A percentile compares a stretch with the other conserved stretches of the same genome.
These are phyloP conservation scores for Lithophane semibrunnea DNA, from an alignment of 2,888 invertebrate genomes.

Conservation along the genomic window DNA sequence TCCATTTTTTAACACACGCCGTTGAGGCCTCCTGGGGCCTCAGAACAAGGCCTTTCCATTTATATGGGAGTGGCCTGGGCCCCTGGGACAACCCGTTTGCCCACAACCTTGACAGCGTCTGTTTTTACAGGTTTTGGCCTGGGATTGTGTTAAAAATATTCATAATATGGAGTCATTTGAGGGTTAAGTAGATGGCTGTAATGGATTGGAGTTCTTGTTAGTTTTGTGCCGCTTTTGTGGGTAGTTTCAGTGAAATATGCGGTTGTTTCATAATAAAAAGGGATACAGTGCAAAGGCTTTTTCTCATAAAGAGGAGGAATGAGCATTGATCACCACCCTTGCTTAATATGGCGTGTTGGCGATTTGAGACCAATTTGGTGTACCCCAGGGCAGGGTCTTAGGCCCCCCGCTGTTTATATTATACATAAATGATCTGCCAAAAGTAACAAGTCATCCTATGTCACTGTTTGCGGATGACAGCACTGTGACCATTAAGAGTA, in stretches of 20 bases:
- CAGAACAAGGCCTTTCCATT: constrained; percentile 69
- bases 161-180: constrained; percentile 47
- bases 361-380: not conserved
- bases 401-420: too few relatives aligned
- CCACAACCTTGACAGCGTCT: constrained; percentile 54
- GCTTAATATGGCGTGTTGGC: not conserved
- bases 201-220: constrained; percentile 51
- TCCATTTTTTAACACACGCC: constrained; percentile 65
- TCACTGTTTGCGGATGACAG: too few relatives aligned
- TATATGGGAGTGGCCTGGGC: constrained; percentile 60
- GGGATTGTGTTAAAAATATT: constrained; percentile 60
- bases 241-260: constrained; percentile 14
- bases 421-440: too few relatives aligned
- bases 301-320: not conserved
- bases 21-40: constrained; percentile 41
- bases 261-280: not conserved
- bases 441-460: too few relatives aligned
- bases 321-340: not conserved
- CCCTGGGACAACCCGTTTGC: constrained; percentile 56
- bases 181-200: constrained; percentile 35
- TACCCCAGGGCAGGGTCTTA: too few relatives aligned
- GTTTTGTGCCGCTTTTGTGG: constrained; percentile 26
- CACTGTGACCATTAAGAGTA: too few relatives aligned
- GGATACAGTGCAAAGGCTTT: not conserved
- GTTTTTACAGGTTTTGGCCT: constrained; percentile 48